Base-by-base conservation (phyloP, 2,888 invertebrate species). In the Drosophila sordidula region DNA sequence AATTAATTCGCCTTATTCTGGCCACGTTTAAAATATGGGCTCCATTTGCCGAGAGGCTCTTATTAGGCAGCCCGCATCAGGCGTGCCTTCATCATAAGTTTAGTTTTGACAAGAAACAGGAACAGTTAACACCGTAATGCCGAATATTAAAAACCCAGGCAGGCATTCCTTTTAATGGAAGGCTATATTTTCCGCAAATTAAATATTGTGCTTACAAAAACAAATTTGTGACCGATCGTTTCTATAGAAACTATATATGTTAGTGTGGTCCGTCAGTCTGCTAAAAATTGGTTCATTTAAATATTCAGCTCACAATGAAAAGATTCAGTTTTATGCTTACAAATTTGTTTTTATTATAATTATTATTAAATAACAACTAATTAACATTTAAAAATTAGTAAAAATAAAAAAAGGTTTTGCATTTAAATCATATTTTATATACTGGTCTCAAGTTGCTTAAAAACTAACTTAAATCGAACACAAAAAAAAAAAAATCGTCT, bases 291-390 rank as follows among this genome's bases (percentile, higher is more conserved):
- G n/a, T n/a, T n/a, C n/a, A n/a, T n/a, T n/a, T n/a, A n/a, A n/a
- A n/a, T n/a, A n/a, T n/a, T 14, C 5, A 16, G n/a, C n/a, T n/a
- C n/a, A 38, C 6, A 36, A 0, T 16, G 26, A 12, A 45, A n/a
- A 18, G 46, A 9, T 12, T 18, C 11, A 18, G 29, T 39, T 57
- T 57, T 44, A 26, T 50, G 55, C 56, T 64, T 70, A 49, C n/a
- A 38, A 45, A 46, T 52, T 42, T 46, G 5, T 49, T 26, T 46
- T 64, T 62, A 54, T 75, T 71, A 68, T 12, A 14, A 69, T 65
- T 80, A 63, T 34, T 34, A 34, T 34, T 34, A 34, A 34, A 34
- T 46, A 75, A 70, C 68, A 81, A 79, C 78, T 79, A 80, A 80
- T 80, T 75, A 79, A 75, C 75, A 80, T 72, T 79, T 57, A 47